Base-by-base conservation (phyloP, 2,113 vertebrate genomes). In the Acrocephalus arundinaceus region DNA sequence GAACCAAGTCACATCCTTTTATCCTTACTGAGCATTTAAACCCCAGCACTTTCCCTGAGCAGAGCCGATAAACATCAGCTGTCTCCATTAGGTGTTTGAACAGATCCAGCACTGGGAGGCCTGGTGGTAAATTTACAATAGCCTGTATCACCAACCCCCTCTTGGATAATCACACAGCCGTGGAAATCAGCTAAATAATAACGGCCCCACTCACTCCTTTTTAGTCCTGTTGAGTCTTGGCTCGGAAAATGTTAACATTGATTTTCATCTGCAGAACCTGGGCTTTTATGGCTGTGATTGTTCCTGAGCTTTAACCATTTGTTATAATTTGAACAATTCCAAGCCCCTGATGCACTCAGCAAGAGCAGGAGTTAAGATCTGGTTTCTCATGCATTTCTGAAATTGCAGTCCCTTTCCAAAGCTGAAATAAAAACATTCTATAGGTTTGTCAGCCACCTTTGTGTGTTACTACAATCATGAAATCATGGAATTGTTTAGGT, bases 161-260 rank as follows among this genome's bases (percentile, higher is more conserved):
- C 91, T 92, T 77, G 93, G 97, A 89, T 97, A 97, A 97, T 97
- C 96, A 92, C 91, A 77, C 48, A 96, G 96, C 94, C 39, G 86
- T 58, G 68, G 94, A 97, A 97, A 97, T 97, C 94, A 97, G 89
- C 94, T 96, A 91, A 97, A 83, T 93, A 93, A 63, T 97, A 97
- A 97, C 94, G 97, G 95, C 97, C 96, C 87, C 94, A 91, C 91
- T 97, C 96, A 94, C 97, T 97, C 97, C 95, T 97, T 97, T 97
- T 97, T 84, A 97, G 94, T 94, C 97, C 86, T 90, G 75, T 97
- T 97, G 95, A 86, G 67, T 71, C 91, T 95, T 95, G 96, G 96
- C 94, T 97, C 35, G 15, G 95, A 83, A 97, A 97, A 97, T 66
- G 80, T 96, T 97, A 95, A 96, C 97, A 91, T 92, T 94, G 95